Conservation (phyloP, 2,797 vertebrate species). For the Gymnothorax reevesii region DNA sequence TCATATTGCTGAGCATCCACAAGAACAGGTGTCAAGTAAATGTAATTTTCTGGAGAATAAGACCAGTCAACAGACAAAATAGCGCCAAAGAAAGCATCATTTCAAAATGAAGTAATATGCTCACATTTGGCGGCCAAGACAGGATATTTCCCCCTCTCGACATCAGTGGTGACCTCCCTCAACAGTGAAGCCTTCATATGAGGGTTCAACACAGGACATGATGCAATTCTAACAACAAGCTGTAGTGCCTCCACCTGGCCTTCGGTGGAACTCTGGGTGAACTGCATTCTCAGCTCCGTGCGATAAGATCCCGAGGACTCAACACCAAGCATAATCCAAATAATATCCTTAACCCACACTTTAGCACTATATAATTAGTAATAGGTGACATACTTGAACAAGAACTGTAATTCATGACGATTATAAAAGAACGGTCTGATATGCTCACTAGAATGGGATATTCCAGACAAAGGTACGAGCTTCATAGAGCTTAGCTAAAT, state of each 20-base stretch:
- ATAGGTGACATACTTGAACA: neutral
- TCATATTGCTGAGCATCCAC: neutral
- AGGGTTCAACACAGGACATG: neutral
- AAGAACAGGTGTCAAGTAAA: neutral
- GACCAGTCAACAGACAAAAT: neutral
- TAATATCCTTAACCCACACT: neutral
- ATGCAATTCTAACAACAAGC: neutral
- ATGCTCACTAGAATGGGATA: slow-evolving; percentile 52
- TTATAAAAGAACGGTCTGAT: slow-evolving; percentile 40
- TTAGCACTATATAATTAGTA: neutral
- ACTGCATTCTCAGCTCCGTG: neutral
- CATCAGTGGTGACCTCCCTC: neutral
- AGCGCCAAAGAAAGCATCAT: neutral
- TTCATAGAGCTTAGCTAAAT: neutral
- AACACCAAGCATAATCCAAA: neutral
- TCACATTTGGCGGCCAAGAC: neutral
- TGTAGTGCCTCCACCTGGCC: slow-evolving; percentile 2
- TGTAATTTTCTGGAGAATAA: neutral
- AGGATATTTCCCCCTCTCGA: neutral
- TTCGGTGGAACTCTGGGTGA: neutral
- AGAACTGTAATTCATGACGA: slow-evolving; percentile 55
- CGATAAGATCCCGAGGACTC: neutral
- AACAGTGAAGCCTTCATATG: neutral
- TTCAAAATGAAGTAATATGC: neutral
- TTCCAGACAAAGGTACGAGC: neutral